phyloP scores from a whole-genome alignment of 2,888 invertebrate species.

The Galeruca laticollis region DNA sequence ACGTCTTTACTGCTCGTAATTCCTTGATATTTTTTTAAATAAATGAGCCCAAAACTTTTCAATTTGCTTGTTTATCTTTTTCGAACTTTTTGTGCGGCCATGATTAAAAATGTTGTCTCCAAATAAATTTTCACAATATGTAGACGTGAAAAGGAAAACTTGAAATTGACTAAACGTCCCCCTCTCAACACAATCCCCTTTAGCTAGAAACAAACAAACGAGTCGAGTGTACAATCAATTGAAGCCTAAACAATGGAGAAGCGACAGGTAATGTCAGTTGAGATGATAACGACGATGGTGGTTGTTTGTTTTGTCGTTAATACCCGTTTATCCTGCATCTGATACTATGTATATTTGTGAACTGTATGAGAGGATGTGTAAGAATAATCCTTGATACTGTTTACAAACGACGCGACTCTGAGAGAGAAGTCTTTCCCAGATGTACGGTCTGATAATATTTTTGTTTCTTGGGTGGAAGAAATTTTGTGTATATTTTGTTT shows the following conservation, averaged over 20 bases:
- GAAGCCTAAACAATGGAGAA: slow-evolving; percentile 24
- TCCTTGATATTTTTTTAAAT: no score
- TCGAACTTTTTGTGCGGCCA: background rate
- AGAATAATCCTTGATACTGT: slow-evolving; percentile 24
- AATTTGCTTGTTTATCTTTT: no score
- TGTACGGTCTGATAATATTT: background rate
- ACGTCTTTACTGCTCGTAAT: no score
- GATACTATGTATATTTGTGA: slow-evolving; percentile 31
- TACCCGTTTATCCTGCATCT: slow-evolving; percentile 38
- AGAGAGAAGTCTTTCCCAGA: background rate
- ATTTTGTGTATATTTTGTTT: background rate
- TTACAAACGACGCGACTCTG: background rate
- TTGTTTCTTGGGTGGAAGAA: background rate
- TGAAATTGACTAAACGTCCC: slow-evolving; percentile 18
- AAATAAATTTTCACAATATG: background rate
- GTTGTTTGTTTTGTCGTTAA: slow-evolving; percentile 38
- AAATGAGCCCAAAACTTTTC: no score
- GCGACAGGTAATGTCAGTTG: slow-evolving; percentile 31
- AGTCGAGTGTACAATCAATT: slow-evolving; percentile 23
- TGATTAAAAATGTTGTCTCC: slow-evolving; percentile 2
- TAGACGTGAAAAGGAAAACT: slow-evolving; percentile 11
- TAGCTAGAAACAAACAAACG: slow-evolving; percentile 24
- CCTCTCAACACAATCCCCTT: background rate
- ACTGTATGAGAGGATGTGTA: slow-evolving; percentile 31
- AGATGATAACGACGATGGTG: slow-evolving; percentile 28